A percentile compares a stretch with the other conserved stretches of the same genome.
Conservation (phyloP, 2,888 invertebrate species). For the Amaurobius ferox region DNA sequence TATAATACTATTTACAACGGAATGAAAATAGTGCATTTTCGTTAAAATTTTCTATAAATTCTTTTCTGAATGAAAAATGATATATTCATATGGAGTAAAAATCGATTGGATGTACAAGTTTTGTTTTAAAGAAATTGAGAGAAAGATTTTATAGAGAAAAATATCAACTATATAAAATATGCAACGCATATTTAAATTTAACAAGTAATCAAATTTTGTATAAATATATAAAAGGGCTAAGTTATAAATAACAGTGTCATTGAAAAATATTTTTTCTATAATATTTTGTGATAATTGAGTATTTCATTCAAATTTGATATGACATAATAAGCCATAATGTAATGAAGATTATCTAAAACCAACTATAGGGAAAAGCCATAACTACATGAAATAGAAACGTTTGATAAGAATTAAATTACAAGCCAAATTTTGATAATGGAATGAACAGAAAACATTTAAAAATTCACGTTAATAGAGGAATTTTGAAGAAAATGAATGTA, state of each 20-base stretch:
- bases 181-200: background rate
- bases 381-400: too few relatives aligned
- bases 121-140: background rate
- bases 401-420: too few relatives aligned
- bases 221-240: background rate
- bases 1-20: background rate
- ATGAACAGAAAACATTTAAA: too few relatives aligned
- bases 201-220: background rate
- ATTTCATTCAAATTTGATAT: background rate
- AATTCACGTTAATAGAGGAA: too few relatives aligned
- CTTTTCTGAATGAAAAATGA: background rate
- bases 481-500: too few relatives aligned
- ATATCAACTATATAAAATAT: background rate
- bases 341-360: too few relatives aligned
- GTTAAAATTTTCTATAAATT: constrained; percentile 6
- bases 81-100: background rate
- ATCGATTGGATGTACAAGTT: background rate
- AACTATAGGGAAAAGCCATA: too few relatives aligned
- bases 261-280: background rate
- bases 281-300: background rate
- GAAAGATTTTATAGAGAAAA: background rate
- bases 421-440: too few relatives aligned
- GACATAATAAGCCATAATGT: background rate
- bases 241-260: background rate
- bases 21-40: constrained; percentile 5